phyloP scores from a whole-genome alignment of 2,888 invertebrate species.

The Tribolium freemani region DNA sequence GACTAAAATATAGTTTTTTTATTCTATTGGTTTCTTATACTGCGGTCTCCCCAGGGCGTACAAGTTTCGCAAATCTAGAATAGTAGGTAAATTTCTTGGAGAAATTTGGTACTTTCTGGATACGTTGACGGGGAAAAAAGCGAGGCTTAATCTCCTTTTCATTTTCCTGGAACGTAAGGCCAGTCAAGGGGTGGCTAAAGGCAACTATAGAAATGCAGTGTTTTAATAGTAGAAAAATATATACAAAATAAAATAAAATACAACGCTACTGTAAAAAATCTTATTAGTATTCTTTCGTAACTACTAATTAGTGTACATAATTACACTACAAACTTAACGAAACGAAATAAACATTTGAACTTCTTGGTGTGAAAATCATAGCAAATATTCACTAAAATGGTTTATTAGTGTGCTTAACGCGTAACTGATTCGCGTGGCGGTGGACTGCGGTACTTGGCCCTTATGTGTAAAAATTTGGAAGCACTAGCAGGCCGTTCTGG shows the following conservation, averaged over 20 bases:
- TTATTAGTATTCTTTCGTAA: conserved; percentile 23
- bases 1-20: conserved; percentile 37
- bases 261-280: conserved; percentile 31
- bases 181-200: neutral
- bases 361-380: conserved; percentile 46
- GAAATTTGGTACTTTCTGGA: conserved; percentile 59
- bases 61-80: conserved; percentile 59
- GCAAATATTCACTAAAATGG: conserved; percentile 27
- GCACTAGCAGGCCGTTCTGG: conserved; percentile 60
- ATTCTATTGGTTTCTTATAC: conserved; percentile 49
- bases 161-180: conserved; percentile 50
- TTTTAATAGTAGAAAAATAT: conserved; percentile 58
- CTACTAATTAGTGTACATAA: conserved; percentile 29
- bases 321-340: conserved; percentile 49
- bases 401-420: conserved; percentile 52
- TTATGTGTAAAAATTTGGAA: conserved; percentile 76
- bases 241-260: conserved; percentile 49
- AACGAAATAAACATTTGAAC: conserved; percentile 50
- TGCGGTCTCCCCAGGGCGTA: conserved; percentile 61
- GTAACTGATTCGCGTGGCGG: conserved; percentile 74
- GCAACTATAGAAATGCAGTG: conserved; percentile 26
- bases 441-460: conserved; percentile 81
- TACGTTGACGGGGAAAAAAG: conserved; percentile 48
- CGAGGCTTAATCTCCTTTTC: conserved; percentile 50
- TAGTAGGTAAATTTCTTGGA: conserved; percentile 66